phyloP scores from a whole-genome alignment of 2,797 vertebrate species.

The Danio choprae region DNA sequence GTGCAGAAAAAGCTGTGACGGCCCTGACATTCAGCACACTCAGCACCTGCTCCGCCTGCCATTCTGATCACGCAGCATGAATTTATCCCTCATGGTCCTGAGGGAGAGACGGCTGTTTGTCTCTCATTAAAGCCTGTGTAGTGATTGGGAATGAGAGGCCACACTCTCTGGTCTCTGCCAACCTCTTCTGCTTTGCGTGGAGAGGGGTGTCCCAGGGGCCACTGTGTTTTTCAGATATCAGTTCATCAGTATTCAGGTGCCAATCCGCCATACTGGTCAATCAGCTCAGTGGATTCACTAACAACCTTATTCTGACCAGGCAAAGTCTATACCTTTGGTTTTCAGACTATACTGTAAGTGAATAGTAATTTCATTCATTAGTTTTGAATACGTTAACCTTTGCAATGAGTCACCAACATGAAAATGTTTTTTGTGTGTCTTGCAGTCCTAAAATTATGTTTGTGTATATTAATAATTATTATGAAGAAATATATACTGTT shows the following conservation, averaged over 20 bases:
- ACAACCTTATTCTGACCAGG: slow-evolving; percentile 54
- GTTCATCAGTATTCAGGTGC: slow-evolving; percentile 60
- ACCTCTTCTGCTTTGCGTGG: slow-evolving; percentile 31
- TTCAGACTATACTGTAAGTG: slow-evolving; percentile 12
- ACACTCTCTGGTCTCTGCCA: slow-evolving; percentile 46
- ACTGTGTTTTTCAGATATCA: slow-evolving; percentile 55
- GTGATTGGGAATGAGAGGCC: slow-evolving; percentile 47
- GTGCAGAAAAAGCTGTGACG: neutral
- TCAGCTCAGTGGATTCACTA: slow-evolving; percentile 42
- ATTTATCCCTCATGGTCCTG: slow-evolving; percentile 33
- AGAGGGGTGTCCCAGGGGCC: slow-evolving; percentile 44
- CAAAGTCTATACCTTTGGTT: slow-evolving; percentile 36
- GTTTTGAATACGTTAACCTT: slow-evolving; percentile 2
- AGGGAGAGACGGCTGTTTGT: slow-evolving; percentile 40
- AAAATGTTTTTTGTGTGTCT: neutral
- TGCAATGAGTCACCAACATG: neutral
- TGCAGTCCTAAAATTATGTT: neutral
- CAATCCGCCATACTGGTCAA: slow-evolving; percentile 22
- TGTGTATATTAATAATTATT: neutral
- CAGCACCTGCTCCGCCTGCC: slow-evolving; percentile 21
- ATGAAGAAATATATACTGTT: neutral
- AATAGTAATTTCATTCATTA: slow-evolving; percentile 32
- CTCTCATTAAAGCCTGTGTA: slow-evolving; percentile 38
- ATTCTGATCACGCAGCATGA: slow-evolving; percentile 28
- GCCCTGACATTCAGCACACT: slow-evolving; percentile 14